phyloP scores from a whole-genome alignment of 2,113 vertebrate genomes.

The Cinclus cinclus region DNA sequence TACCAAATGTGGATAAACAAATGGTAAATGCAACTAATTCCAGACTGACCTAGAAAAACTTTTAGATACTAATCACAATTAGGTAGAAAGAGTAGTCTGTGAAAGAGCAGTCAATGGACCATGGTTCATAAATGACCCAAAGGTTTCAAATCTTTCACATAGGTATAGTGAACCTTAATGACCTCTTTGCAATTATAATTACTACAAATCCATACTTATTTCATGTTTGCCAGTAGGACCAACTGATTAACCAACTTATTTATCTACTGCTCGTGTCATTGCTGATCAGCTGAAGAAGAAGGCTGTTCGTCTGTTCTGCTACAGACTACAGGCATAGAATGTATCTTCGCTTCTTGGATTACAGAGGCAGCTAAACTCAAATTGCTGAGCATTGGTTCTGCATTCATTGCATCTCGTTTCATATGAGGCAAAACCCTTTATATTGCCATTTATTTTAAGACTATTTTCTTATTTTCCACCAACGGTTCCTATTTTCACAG shows the following conservation, averaged over 20 bases:
- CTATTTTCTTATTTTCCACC: not conserved
- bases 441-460: not conserved
- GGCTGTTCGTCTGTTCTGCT: not conserved
- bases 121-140: not conserved
- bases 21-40: slow-evolving; percentile 20
- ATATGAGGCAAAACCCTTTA: not conserved
- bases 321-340: not conserved
- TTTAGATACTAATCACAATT: not conserved
- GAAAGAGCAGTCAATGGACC: not conserved
- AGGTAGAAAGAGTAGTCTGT: not conserved
- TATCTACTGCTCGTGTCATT: not conserved
- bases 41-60: not conserved
- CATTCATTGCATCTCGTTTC: not conserved
- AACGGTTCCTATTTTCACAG: not conserved
- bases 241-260: not conserved
- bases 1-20: not conserved
- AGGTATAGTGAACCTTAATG: not conserved
- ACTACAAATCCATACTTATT: not conserved
- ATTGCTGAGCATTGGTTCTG: not conserved
- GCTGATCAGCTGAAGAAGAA: not conserved
- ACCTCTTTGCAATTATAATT: not conserved
- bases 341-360: not conserved
- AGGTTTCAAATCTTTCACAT: not conserved
- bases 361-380: not conserved
- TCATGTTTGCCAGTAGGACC: not conserved